Conservation (phyloP, 2,113 vertebrate species). For the Corythaixoides concolor region DNA sequence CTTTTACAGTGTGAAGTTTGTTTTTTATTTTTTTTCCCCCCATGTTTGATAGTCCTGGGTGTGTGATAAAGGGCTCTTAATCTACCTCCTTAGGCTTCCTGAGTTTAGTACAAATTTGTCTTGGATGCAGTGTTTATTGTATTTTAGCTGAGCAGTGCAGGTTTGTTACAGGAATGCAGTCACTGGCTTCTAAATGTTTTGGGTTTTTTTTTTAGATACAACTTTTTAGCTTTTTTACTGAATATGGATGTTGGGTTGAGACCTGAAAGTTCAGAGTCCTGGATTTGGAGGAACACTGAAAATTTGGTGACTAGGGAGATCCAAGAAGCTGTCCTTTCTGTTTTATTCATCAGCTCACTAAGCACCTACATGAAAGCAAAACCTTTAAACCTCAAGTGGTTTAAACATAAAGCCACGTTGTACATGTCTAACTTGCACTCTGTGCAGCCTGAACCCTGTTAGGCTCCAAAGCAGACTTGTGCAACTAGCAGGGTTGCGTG, state of each 20-base stretch:
- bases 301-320: neutral
- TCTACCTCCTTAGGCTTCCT: neutral
- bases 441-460: neutral
- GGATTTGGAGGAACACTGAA: neutral
- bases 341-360: neutral
- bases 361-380: neutral
- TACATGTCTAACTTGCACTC: neutral
- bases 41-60: neutral
- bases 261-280: neutral
- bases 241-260: neutral
- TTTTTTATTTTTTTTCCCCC: neutral
- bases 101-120: neutral
- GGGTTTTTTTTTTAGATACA: neutral
- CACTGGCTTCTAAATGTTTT: neutral
- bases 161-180: neutral
- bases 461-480: neutral
- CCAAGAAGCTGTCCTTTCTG: neutral
- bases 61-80: neutral
- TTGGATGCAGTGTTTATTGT: neutral
- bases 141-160: neutral
- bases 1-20: neutral
- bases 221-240: neutral
- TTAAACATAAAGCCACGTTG: neutral
- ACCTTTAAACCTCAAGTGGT: neutral
- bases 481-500: neutral